A percentile compares a stretch with the other conserved stretches of the same genome.
phyloP scores from a whole-genome alignment of 2,888 invertebrate genomes.

The Athalia cordata region DNA sequence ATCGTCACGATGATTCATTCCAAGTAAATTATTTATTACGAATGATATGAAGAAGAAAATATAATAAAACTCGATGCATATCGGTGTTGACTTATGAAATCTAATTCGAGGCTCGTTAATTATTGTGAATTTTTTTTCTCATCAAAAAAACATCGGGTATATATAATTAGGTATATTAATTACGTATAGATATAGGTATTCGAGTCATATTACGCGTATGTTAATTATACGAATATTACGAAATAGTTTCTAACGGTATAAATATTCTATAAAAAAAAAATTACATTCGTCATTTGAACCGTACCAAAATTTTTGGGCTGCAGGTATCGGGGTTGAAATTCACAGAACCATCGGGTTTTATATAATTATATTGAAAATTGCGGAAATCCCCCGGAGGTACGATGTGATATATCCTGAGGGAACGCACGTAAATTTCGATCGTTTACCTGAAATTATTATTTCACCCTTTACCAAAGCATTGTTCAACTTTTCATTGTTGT shows the following conservation, averaged over 20 bases:
- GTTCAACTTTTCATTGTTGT: conserved; percentile 9
- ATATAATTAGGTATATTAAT: too few relatives aligned
- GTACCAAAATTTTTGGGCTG: background rate
- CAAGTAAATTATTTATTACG: too few relatives aligned
- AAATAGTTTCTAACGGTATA: conserved; percentile 2
- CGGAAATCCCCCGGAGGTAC: conserved; percentile 22
- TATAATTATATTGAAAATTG: background rate
- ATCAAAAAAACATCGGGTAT: too few relatives aligned
- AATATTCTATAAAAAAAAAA: background rate
- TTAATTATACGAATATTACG: background rate
- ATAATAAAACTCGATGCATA: too few relatives aligned
- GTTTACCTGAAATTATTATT: conserved; percentile 35
- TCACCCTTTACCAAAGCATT: conserved; percentile 5
- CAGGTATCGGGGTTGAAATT: conserved; percentile 15
- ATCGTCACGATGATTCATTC: too few relatives aligned
- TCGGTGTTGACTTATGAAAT: too few relatives aligned
- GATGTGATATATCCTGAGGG: background rate
- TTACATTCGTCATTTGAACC: conserved; percentile 12
- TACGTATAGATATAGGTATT: too few relatives aligned
- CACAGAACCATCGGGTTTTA: conserved; percentile 3
- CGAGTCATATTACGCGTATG: background rate
- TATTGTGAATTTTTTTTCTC: too few relatives aligned
- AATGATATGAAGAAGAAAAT: too few relatives aligned
- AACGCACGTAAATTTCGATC: background rate
- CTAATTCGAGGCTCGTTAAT: too few relatives aligned